A percentile compares a stretch with the other conserved stretches of the same genome.
Evolutionary conservation across 1,140 invertebrate species (phyloP).

Genomic region (Brachystomella parvula): DNA sequence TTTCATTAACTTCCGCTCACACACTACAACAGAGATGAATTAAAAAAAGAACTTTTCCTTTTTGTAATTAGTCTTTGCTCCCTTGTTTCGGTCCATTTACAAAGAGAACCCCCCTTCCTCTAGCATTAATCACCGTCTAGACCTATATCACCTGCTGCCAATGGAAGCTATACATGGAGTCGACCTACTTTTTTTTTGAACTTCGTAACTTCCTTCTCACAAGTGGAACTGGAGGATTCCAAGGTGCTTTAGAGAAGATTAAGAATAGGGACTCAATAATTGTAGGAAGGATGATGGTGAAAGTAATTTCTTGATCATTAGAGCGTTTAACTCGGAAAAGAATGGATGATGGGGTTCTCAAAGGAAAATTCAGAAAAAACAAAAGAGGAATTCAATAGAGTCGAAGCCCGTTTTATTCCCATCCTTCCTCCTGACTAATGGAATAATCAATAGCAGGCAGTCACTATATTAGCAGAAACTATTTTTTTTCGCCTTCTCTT

Average conservation of each 20-base stretch:
- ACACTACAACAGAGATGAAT: too few species aligned
- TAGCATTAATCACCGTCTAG: not conserved
- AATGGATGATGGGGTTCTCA: not conserved
- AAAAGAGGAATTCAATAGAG: not conserved
- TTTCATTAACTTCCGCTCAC: too few species aligned
- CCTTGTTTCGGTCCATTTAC: not conserved
- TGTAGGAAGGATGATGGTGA: too few species aligned
- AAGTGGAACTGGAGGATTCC: too few species aligned
- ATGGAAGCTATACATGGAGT: conserved; percentile 15
- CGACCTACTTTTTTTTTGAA: conserved; percentile 15
- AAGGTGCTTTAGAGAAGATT: too few species aligned
- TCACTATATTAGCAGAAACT: not conserved
- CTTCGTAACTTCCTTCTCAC: too few species aligned
- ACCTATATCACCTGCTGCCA: conserved; percentile 22
- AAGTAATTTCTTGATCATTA: conserved; percentile 31
- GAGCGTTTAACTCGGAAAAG: conserved; percentile 26
- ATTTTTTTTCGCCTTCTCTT: conserved; percentile 5
- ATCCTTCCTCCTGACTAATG: conserved; percentile 7
- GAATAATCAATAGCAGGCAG: conserved; percentile 16
- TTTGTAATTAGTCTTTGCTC: not conserved
- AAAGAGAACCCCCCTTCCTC: not conserved
- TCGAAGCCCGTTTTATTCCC: not conserved
- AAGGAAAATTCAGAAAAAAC: not conserved
- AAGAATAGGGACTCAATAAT: too few species aligned
- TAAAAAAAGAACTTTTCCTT: not conserved